Evolutionary conservation across 2,888 invertebrate species (phyloP).

Genomic region (Cylloceria caligata): DNA sequence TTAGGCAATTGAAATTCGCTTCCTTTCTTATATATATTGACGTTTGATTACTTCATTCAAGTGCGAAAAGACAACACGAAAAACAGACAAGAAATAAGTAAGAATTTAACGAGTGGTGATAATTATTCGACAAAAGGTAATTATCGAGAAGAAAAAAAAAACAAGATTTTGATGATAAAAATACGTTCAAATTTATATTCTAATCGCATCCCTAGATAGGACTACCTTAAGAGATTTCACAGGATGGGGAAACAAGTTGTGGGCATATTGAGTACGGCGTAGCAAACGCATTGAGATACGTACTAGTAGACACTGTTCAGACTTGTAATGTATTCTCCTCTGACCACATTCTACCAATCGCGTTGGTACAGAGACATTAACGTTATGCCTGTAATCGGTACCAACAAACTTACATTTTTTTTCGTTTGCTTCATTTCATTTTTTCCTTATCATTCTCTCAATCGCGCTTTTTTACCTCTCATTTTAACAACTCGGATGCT

Average conservation of each 20-base stretch:
- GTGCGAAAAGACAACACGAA: too few relatives aligned
- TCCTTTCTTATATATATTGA: too few relatives aligned
- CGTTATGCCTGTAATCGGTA: slow-evolving; percentile 48
- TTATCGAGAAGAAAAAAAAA: too few relatives aligned
- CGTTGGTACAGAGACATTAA: slow-evolving; percentile 55
- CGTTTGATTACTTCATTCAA: too few relatives aligned
- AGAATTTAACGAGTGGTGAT: too few relatives aligned
- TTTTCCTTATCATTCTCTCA: slow-evolving; percentile 74
- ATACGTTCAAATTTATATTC: too few relatives aligned
- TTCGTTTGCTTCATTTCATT: slow-evolving; percentile 51
- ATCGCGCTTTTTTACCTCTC: slow-evolving; percentile 73
- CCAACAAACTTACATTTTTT: slow-evolving; percentile 52
- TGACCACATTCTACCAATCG: slow-evolving; percentile 75
- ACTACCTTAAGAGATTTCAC: background rate
- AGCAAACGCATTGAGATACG: slow-evolving; percentile 75
- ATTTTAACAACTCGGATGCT: slow-evolving; percentile 65
- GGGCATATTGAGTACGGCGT: slow-evolving; percentile 40
- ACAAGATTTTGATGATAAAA: too few relatives aligned
- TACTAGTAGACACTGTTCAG: slow-evolving; percentile 83
- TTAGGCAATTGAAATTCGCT: too few relatives aligned
- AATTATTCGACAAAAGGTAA: too few relatives aligned
- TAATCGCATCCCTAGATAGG: background rate
- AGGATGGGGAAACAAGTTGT: background rate
- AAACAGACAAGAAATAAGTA: too few relatives aligned
- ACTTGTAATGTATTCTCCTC: slow-evolving; percentile 84